These are phyloP conservation scores for Panzeria rudis DNA, from an alignment of 2,888 invertebrate species.

Conservation along the genomic window DNA sequence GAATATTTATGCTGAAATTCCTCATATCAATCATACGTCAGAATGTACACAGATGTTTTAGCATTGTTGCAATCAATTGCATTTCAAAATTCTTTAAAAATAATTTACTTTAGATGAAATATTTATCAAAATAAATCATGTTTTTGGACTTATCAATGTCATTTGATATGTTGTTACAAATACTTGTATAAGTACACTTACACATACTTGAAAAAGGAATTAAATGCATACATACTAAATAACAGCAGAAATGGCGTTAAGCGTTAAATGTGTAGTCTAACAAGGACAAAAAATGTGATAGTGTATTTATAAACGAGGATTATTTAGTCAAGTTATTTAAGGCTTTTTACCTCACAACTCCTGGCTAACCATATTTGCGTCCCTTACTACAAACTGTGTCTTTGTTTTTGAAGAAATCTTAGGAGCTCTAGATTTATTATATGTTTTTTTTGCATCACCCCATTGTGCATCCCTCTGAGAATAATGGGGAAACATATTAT, in stretches of 20 bases:
- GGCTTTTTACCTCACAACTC: neutral
- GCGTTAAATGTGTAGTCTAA: constrained; percentile 17
- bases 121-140: constrained; percentile 36
- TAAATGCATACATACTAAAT: neutral
- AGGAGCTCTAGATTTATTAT: too few species aligned
- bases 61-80: constrained; percentile 53
- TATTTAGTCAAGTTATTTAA: neutral
- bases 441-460: too few species aligned
- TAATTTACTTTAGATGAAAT: constrained; percentile 56
- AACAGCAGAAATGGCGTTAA: constrained; percentile 39
- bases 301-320: constrained; percentile 1
- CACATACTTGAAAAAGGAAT: neutral
- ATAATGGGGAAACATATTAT: too few species aligned
- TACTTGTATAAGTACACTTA: neutral
- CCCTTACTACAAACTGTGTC: too few species aligned
- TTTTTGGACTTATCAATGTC: constrained; percentile 62
- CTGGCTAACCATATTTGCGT: too few species aligned
- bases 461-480: too few species aligned
- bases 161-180: constrained; percentile 32
- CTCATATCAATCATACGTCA: constrained; percentile 46
- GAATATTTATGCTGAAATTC: neutral
- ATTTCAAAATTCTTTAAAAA: constrained; percentile 44
- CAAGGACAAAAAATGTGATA: constrained; percentile 70
- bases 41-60: neutral
- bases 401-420: too few species aligned